A percentile compares a stretch with the other conserved stretches of the same genome.
These are phyloP conservation scores for Oncorhynchus kisutch DNA, from an alignment of 2,113 vertebrate genomes.

Conservation along the genomic window DNA sequence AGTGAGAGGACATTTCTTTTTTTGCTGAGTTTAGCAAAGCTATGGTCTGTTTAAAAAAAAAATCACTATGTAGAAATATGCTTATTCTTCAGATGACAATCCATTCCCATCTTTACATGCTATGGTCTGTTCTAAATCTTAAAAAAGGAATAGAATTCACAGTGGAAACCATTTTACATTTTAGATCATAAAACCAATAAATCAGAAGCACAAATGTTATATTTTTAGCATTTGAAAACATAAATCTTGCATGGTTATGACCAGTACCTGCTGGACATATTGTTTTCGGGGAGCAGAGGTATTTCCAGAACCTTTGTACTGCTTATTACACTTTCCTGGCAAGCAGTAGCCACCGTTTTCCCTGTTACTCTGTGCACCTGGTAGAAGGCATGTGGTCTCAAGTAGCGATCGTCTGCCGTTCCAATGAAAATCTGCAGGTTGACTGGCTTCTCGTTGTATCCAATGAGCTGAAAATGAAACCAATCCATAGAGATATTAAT, in stretches of 20 bases:
- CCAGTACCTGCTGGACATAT: slow-evolving; percentile 89
- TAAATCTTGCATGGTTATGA: slow-evolving; percentile 19
- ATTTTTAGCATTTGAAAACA: slow-evolving; percentile 9
- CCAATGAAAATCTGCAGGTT: slow-evolving; percentile 92
- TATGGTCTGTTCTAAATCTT: background rate
- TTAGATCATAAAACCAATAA: slow-evolving; percentile 6
- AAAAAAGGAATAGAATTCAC: slow-evolving; percentile 1
- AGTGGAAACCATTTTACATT: background rate
- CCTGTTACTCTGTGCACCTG: slow-evolving; percentile 95
- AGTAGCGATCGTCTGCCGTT: slow-evolving; percentile 88
- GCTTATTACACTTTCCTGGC: slow-evolving; percentile 84
- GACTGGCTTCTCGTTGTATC: slow-evolving; percentile 85
- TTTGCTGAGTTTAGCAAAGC: background rate
- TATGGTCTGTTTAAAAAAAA: background rate
- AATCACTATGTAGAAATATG: no score
- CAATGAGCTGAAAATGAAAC: slow-evolving; percentile 75
- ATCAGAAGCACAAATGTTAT: slow-evolving; percentile 14
- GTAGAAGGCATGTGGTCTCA: slow-evolving; percentile 93
- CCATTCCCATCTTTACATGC: background rate
- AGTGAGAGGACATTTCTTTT: no score
- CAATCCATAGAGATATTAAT: slow-evolving; percentile 9
- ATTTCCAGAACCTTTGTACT: slow-evolving; percentile 90
- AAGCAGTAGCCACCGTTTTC: slow-evolving; percentile 90
- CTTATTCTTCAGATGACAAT: no score
- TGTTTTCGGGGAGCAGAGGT: slow-evolving; percentile 91